Percentiles rank a stretch among this genome's conserved stretches.
Evolutionary conservation across 2,888 invertebrate genomes (phyloP).

Genomic region (Andrena marginata): DNA sequence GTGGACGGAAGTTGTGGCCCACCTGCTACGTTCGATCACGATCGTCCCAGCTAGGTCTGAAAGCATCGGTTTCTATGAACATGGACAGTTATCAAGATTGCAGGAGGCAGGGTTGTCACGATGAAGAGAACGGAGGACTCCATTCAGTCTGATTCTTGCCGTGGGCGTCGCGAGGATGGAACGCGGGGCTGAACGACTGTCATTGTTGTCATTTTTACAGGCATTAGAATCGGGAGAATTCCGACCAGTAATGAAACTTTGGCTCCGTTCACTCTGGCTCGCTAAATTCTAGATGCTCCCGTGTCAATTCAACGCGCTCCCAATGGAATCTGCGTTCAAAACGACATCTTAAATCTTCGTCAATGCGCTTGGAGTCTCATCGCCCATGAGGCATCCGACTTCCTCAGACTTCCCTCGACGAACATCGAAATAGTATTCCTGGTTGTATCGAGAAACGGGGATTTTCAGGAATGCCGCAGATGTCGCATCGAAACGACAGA

Average conservation of each 20-base stretch:
- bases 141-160: constrained; percentile 76
- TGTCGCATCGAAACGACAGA: constrained; percentile 46
- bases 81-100: constrained; percentile 79
- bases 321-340: too few relatives aligned
- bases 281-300: neutral
- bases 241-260: constrained; percentile 42
- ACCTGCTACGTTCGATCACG: constrained; percentile 26
- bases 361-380: neutral
- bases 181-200: constrained; percentile 75
- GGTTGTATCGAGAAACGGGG: neutral
- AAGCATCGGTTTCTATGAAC: constrained; percentile 48
- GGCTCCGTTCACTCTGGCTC: neutral
- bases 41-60: constrained; percentile 42
- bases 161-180: constrained; percentile 70
- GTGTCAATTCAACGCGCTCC: too few relatives aligned
- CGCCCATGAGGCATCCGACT: neutral
- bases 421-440: neutral
- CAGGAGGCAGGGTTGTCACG: constrained; percentile 74
- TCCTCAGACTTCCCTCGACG: too few relatives aligned
- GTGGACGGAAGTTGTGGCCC: neutral
- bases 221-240: constrained; percentile 64
- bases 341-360: too few relatives aligned
- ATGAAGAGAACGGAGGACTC: constrained; percentile 77
- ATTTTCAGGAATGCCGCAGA: neutral
- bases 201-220: constrained; percentile 77